A percentile compares a stretch with the other conserved stretches of the same genome.
Conservation (phyloP, 2,797 vertebrate genomes). For the Sebastes wilsoni region DNA sequence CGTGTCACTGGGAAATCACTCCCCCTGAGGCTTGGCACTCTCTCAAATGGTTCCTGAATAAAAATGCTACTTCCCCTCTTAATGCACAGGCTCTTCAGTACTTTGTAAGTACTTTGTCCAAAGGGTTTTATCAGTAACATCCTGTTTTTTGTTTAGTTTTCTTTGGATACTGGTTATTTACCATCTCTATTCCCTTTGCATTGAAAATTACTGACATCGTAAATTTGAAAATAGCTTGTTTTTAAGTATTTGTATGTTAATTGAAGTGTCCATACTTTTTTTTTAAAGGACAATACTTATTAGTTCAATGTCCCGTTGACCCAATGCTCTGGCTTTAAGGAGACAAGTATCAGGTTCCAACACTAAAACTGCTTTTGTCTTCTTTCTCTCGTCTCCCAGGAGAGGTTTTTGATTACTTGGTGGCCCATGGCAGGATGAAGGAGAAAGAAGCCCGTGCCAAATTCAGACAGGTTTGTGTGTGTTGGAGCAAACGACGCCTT, state of each 20-base stretch:
- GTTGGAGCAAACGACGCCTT: background rate
- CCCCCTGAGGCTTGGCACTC: slow-evolving; percentile 17
- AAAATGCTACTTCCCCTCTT: background rate
- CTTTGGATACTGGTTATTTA: background rate
- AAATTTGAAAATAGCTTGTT: background rate
- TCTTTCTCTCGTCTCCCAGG: slow-evolving; percentile 78
- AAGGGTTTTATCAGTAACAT: background rate
- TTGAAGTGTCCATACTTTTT: background rate
- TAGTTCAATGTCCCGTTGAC: background rate
- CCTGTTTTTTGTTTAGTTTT: background rate
- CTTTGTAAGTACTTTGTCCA: background rate
- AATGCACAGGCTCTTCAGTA: background rate
- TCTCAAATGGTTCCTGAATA: slow-evolving; percentile 7
- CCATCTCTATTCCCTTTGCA: background rate
- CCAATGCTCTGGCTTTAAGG: background rate
- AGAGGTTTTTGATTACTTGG: slow-evolving; percentile 99
- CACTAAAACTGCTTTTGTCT: slow-evolving; percentile 28
- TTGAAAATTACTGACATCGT: background rate
- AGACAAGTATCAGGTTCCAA: slow-evolving; percentile 28
- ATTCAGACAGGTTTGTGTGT: slow-evolving; percentile 92
- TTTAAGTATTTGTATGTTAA: background rate
- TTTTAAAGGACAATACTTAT: background rate
- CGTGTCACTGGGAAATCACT: slow-evolving; percentile 43
- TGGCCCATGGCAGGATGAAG: slow-evolving; percentile 99
- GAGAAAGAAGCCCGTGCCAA: slow-evolving; percentile 99